Evolutionary conservation across 2,113 vertebrate genomes (phyloP).

Genomic region (Ameiurus melas): DNA sequence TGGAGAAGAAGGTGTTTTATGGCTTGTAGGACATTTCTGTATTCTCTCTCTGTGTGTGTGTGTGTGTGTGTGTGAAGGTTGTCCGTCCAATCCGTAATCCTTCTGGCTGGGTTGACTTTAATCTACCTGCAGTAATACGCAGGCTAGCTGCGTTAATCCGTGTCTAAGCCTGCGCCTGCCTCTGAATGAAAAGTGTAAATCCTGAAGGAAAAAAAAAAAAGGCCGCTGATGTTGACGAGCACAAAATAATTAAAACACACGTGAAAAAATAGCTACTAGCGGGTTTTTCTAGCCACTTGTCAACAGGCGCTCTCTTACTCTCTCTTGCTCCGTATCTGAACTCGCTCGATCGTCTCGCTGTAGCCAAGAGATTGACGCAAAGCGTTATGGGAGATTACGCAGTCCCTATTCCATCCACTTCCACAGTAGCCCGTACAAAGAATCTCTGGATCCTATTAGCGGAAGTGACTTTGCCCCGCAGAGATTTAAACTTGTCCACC

Average conservation of each 20-base stretch:
- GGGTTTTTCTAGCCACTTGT: background rate
- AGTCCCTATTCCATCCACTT: background rate
- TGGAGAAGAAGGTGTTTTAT: background rate
- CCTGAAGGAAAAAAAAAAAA: constrained; percentile 57
- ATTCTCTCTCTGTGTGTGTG: background rate
- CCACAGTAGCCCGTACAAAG: background rate
- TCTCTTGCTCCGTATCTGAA: background rate
- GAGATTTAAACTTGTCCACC: constrained; percentile 32
- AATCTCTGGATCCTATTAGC: constrained; percentile 30
- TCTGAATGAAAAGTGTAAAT: constrained; percentile 76
- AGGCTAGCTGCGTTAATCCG: constrained; percentile 68
- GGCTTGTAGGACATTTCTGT: background rate
- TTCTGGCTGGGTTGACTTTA: constrained; percentile 57
- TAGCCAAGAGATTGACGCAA: background rate
- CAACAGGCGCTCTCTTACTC: background rate
- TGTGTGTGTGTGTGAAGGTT: background rate
- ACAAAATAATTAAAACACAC: background rate
- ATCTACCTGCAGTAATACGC: constrained; percentile 73
- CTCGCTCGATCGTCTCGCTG: background rate
- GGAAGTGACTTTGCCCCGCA: constrained; percentile 22
- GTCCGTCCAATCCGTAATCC: constrained; percentile 1
- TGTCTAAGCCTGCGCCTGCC: constrained; percentile 65
- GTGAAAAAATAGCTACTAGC: background rate
- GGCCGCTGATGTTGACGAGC: constrained; percentile 60
- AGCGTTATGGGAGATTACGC: constrained; percentile 35